Base-by-base conservation (phyloP, 2,888 invertebrate species). In the Allygus modestus region DNA sequence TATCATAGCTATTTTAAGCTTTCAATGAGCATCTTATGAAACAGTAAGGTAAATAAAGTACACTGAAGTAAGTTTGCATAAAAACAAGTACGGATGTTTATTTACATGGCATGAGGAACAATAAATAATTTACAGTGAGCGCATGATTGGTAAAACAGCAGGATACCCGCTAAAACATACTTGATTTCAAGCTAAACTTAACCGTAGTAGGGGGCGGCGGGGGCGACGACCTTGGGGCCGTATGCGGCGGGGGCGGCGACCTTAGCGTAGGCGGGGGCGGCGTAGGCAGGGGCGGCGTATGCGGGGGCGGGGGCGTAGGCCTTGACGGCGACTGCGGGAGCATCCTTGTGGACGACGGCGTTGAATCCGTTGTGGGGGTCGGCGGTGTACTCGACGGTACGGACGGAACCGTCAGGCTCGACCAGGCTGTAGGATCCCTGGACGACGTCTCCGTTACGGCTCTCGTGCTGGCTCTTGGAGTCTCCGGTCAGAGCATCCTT, bases 261-360 rank as follows among this genome's bases (percentile, higher is more conserved):
- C 73, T 77, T 77, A 81, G 83, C 84, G 33, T 84, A 71, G 61
- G 79, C 84, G 43, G 79, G 75, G 77, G 85, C 83, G 71, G 85
- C 73, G 61, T 81, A 83, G 43, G 79, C 69, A 71, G 85, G 81
- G 71, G 85, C 73, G 82, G 85, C 69, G 37, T 73, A 46, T 83
- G 79, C 84, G 31, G 86, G 86, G 61, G 87, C 85, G 33, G 79
- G 84, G 84, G 82, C 84, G 69, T 81, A 82, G 37, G 85, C 87
- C 37, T 83, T 85, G 23, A 84, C 84, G 26, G 87, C 82, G 65
- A 86, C 85, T 46, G 83, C 86, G 65, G 85, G 85, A n/a, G 88
- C 87, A 43, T 88, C 88, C 85, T 88, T 88, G 87, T 87, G 87
- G 85, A 88, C 88, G 85, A 88, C 87, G 73, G 88, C 88, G 87